Base-by-base conservation (phyloP, 1,140 invertebrate genomes). In the Cydia fagiglandana region DNA sequence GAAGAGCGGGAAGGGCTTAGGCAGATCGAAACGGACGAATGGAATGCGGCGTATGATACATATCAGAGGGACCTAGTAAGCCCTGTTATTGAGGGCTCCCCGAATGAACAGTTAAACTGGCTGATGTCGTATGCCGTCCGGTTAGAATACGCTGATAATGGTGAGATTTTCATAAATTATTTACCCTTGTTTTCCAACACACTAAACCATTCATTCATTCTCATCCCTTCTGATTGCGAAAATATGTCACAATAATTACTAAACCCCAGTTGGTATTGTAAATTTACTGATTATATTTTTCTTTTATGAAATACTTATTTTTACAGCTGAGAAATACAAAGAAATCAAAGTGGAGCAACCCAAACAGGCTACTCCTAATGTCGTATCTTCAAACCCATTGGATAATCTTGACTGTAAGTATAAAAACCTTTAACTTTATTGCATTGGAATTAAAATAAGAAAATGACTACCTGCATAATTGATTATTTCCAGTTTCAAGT, bases 391-490 rank as follows among this genome's bases (percentile, higher is more conserved):
- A 68, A 98, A 98, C 94, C 96, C 97, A 64, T 88, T 98, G 53
- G 97, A 98, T 86, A 96, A 96, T 88, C 92, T 98, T 64, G 95
- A 98, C 87, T 98, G 97, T 97, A 94, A 95, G 96, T 95, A 86
- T 89, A 73, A 41, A 41, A 9, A 41, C 38, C 7, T 41, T 10
- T 10, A 30, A 41, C 34, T 38, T 38, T 38, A 6, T 7, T 7
- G 7, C 38, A 41, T 41, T 41, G 9, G 6, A 74, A 30, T 30
- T 30, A 30, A 30, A 24, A 24, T 24, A 24, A 24, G 24, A 24
- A 47, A 47, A 12, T 15, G 4, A 13, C 45, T 47, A 12, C 4
- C 7, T 47, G 45, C 12, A 73, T 79, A 56, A 73, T 45, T 64
- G 66, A 77, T 77, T 50, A 77, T 84, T 95, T 95, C 78, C 87